A percentile compares a stretch with the other conserved stretches of the same genome.
phyloP scores from a whole-genome alignment of 2,797 vertebrate genomes.

The Peromyscus eremicus region DNA sequence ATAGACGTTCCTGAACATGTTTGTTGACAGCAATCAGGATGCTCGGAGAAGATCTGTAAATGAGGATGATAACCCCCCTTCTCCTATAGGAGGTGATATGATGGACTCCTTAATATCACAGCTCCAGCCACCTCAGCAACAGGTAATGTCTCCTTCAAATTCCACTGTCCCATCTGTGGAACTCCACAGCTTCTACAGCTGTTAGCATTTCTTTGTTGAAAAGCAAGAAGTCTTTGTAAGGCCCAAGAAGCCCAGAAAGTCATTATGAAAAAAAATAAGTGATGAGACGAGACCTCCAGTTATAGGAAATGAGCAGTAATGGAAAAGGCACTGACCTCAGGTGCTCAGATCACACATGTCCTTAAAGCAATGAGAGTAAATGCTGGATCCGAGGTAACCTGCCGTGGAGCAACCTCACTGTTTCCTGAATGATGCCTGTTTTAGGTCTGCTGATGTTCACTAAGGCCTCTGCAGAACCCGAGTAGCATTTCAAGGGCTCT shows the following conservation, averaged over 20 bases:
- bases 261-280: constrained; percentile 7
- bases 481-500: background rate
- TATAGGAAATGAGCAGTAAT: background rate
- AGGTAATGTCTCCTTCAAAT: constrained; percentile 83
- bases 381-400: background rate
- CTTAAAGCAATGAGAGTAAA: constrained; percentile 12
- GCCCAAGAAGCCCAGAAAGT: background rate
- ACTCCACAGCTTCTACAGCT: constrained; percentile 36
- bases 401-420: background rate
- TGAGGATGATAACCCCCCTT: constrained; percentile 99
- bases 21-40: constrained; percentile 99
- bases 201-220: constrained; percentile 54
- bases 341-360: background rate
- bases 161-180: constrained; percentile 24
- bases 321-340: background rate
- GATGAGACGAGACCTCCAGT: background rate
- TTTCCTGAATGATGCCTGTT: background rate
- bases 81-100: constrained; percentile 96
- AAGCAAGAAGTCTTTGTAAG: constrained; percentile 14
- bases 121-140: constrained; percentile 90
- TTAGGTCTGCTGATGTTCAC: background rate
- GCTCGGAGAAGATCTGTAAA: constrained; percentile 97
- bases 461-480: background rate
- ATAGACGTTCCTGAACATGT: constrained; percentile 99
- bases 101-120: constrained; percentile 96